These are phyloP conservation scores for Syrphus vitripennis DNA, from an alignment of 2,888 invertebrate genomes.

Conservation along the genomic window DNA sequence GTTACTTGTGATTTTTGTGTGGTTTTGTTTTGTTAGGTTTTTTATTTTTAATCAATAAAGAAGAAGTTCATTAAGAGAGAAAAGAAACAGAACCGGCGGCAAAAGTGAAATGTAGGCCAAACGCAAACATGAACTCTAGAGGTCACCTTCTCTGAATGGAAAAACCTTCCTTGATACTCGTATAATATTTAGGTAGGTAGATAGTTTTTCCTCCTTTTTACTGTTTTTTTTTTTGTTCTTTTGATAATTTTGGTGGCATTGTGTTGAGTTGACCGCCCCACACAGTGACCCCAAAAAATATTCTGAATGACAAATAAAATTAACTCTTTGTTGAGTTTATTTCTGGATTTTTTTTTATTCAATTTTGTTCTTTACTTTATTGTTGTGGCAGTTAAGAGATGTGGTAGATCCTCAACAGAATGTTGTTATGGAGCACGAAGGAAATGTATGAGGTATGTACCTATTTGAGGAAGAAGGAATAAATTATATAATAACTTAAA, in stretches of 20 bases:
- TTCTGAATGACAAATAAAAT: background rate
- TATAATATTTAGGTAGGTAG: background rate
- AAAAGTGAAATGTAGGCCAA: slow-evolving; percentile 24
- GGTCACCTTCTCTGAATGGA: slow-evolving; percentile 22
- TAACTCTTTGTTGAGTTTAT: background rate
- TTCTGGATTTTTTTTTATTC: background rate
- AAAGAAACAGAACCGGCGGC: slow-evolving; percentile 2
- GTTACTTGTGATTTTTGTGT: background rate
- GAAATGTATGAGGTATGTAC: too few species aligned
- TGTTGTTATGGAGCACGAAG: too few species aligned
- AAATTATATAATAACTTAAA: background rate
- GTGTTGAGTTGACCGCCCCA: background rate
- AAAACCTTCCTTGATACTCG: background rate
- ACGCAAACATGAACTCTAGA: slow-evolving; percentile 18
- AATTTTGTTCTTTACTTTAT: too few species aligned
- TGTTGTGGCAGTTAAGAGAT: too few species aligned
- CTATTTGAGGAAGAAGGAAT: too few species aligned
- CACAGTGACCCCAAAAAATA: background rate
- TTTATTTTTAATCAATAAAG: background rate
- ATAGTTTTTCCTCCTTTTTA: background rate
- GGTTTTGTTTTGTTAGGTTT: background rate
- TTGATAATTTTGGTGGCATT: background rate
- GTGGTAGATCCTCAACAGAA: too few species aligned
- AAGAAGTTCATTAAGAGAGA: background rate
- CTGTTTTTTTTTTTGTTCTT: background rate